These are phyloP conservation scores for Brachionus rotundiformis DNA, from an alignment of 1,140 invertebrate species.

Conservation along the genomic window DNA sequence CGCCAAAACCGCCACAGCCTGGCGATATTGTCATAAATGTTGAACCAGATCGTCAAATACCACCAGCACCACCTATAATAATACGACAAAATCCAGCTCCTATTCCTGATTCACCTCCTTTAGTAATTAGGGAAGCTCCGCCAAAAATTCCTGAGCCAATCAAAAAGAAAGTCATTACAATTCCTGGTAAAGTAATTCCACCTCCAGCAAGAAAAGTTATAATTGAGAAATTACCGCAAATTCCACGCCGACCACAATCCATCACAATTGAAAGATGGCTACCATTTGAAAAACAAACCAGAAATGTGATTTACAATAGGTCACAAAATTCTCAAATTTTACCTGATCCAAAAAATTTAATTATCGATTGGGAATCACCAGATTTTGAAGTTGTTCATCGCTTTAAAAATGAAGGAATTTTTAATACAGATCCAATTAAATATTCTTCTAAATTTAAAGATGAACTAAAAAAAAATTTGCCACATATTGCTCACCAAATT, in stretches of 20 bases:
- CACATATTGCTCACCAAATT: neutral
- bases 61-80: slow-evolving; percentile 38
- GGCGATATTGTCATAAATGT: slow-evolving; percentile 29
- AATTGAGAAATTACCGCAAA: slow-evolving; percentile 27
- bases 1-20: slow-evolving; percentile 8
- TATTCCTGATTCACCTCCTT: neutral
- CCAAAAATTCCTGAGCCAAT: neutral
- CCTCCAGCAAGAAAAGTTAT: slow-evolving; percentile 48
- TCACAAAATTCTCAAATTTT: neutral
- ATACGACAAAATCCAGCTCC: slow-evolving; percentile 32
- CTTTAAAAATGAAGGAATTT: slow-evolving; percentile 29
- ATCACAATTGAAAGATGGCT: slow-evolving; percentile 50
- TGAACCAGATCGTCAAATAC: neutral
- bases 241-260: slow-evolving; percentile 15
- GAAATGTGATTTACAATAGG: slow-evolving; percentile 16
- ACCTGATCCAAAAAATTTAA: neutral
- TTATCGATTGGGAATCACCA: slow-evolving; percentile 11
- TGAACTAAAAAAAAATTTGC: neutral
- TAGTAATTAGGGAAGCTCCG: slow-evolving; percentile 27
- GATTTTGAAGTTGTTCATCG: neutral
- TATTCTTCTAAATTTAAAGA: neutral
- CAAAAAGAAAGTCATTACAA: neutral
- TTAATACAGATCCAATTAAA: slow-evolving; percentile 29
- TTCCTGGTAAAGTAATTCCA: neutral
- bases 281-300: slow-evolving; percentile 20